Evolutionary conservation across 2,888 invertebrate species (phyloP), one percentile per base, ranked within the genome.

Genomic region (Blera fallax): DNA sequence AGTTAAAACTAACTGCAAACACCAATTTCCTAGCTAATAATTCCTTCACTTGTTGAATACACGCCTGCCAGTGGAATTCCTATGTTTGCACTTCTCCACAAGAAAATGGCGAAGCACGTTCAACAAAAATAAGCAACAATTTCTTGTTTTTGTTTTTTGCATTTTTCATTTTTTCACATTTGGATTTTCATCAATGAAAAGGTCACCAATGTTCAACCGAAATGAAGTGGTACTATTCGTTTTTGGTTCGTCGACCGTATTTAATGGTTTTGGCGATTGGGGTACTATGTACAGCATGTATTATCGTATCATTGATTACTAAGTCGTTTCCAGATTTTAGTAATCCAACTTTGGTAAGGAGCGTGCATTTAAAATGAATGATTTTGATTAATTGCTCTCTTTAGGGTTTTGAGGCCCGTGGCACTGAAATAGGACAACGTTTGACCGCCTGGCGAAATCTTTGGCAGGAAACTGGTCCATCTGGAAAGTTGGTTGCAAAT

Each of bases 381-480:
- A 7, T 16, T 21, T n/a, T 5, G 8, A 43, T 56, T 27, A 16
- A 11, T 65, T 21, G 4, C 32, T 72, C 24, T 21, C 90, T 91
- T 10, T 89, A 97, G 95, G 98, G 98, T 3, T 98, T 98, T 92
- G 97, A 98, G 91, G 96, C 98, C 11, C 94, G 98, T 87, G 98
- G 98, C n/a, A 98, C 98, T 1, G 93, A 93, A 52, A 94, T 98
- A 89, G 95, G 97, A 2, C 94, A 96, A 90, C 94, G 97, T 69
- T 93, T 97, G 87, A 95, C 95, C 52, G 95, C 98, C 29, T 98
- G 97, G 96, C 94, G 95, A 89, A 97, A 98, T 93, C 94, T 98
- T 65, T 93, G 96, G 80, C 95, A 96, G 89, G 95, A 96, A 89
- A 95, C 95, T 0, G 93, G 94, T 88, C 94, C 95, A 70, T 95